Percentiles rank a stretch among this genome's conserved stretches.
phyloP scores from a whole-genome alignment of 2,113 vertebrate genomes.

The Oryzias javanicus region DNA sequence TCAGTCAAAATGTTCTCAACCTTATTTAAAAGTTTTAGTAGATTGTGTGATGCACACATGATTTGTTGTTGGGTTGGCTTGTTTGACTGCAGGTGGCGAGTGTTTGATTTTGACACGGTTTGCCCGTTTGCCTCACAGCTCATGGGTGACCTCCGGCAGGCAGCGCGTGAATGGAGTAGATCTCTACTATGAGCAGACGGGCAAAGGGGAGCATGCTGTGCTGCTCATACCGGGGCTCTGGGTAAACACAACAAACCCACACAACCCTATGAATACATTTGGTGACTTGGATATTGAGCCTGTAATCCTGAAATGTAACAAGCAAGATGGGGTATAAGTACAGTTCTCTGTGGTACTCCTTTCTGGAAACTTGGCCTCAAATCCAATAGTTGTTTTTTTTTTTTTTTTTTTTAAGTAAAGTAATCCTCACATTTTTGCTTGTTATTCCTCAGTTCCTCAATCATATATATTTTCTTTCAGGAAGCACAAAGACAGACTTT shows the following conservation, averaged over 20 bases:
- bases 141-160: conserved; percentile 72
- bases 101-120: background rate
- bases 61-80: background rate
- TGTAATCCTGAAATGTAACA: too few relatives aligned
- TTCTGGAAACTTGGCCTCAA: too few relatives aligned
- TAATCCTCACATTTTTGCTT: background rate
- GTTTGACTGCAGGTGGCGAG: background rate
- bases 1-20: too few relatives aligned
- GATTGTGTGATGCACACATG: too few relatives aligned
- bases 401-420: background rate
- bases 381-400: too few relatives aligned
- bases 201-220: conserved; percentile 81
- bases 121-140: conserved; percentile 69
- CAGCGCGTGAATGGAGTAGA: conserved; percentile 84
- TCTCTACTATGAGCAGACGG: conserved; percentile 83
- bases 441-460: background rate
- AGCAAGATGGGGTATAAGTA: too few relatives aligned
- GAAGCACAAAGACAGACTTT: conserved; percentile 85
- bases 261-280: too few relatives aligned
- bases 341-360: too few relatives aligned
- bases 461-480: conserved; percentile 56
- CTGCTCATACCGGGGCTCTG: conserved; percentile 88
- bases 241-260: conserved; percentile 68
- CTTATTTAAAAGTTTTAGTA: too few relatives aligned
- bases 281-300: too few relatives aligned